Percentiles rank a stretch among this genome's conserved stretches.
Evolutionary conservation across 2,888 invertebrate genomes (phyloP).

Genomic region (Polymixis lichenea): DNA sequence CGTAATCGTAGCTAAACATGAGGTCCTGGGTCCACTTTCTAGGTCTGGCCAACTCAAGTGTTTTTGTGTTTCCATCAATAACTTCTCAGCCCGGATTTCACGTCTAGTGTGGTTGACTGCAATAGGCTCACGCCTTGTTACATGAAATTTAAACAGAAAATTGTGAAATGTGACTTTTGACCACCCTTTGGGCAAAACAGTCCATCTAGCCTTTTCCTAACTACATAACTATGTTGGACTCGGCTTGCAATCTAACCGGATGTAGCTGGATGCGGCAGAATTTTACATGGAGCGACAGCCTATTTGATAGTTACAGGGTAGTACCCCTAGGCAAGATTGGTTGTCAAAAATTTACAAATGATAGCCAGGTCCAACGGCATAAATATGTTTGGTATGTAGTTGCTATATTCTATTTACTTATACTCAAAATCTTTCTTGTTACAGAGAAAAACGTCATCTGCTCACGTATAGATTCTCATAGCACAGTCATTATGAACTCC

Average conservation of each 20-base stretch:
- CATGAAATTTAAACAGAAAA: background rate
- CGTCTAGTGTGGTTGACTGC: background rate
- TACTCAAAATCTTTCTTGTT: slow-evolving; percentile 11
- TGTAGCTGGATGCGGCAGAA: no score
- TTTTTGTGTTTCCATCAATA: background rate
- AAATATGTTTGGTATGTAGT: background rate
- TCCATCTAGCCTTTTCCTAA: no score
- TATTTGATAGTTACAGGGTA: background rate
- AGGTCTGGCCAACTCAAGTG: background rate
- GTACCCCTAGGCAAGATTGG: background rate
- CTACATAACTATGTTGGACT: background rate
- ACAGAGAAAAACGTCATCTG: slow-evolving; percentile 64
- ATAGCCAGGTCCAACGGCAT: background rate
- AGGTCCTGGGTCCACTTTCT: no score
- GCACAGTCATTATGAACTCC: slow-evolving; percentile 35
- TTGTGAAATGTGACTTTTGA: no score
- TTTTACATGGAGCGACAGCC: background rate
- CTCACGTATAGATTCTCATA: slow-evolving; percentile 58
- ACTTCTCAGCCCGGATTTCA: background rate
- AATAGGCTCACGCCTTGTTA: background rate
- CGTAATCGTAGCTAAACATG: background rate
- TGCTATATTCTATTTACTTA: background rate
- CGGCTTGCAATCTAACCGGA: background rate
- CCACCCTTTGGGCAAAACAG: no score
- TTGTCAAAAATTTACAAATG: background rate